Percentiles rank a stretch among this genome's conserved stretches.
Conservation (phyloP, 2,113 vertebrate species). For the Ascaphus truei region DNA sequence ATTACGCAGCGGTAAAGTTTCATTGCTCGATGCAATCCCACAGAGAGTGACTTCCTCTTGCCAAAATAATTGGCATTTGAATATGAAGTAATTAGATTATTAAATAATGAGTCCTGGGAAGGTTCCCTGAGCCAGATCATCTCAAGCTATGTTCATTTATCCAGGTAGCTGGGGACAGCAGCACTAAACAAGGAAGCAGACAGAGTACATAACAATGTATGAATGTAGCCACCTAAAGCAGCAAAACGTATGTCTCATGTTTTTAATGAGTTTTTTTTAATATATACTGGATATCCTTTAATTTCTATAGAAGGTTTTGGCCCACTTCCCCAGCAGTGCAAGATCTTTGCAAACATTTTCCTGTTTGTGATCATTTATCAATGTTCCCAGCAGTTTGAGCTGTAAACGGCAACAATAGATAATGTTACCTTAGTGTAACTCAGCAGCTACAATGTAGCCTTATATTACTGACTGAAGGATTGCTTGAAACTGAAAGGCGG, state of each 20-base stretch:
- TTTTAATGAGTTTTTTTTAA: not conserved
- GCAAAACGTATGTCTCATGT: not conserved
- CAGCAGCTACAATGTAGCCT: too few relatives aligned
- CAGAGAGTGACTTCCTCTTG: slow-evolving; percentile 7
- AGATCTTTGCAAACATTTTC: too few relatives aligned
- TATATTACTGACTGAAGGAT: too few relatives aligned
- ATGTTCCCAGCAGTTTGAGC: too few relatives aligned
- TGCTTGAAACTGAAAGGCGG: too few relatives aligned
- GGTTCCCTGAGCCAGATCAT: not conserved
- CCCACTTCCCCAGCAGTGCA: too few relatives aligned
- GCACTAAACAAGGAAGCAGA: not conserved
- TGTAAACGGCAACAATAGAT: too few relatives aligned
- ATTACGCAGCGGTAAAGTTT: not conserved
- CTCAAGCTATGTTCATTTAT: slow-evolving; percentile 11
- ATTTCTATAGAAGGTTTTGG: too few relatives aligned
- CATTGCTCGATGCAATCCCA: not conserved
- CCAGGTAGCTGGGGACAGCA: not conserved
- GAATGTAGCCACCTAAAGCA: not conserved
- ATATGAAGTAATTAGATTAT: slow-evolving; percentile 26
- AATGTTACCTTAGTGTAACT: too few relatives aligned
- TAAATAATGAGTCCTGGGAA: slow-evolving; percentile 18
- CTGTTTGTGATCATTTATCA: too few relatives aligned
- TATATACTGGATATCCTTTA: too few relatives aligned
- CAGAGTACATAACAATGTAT: not conserved
- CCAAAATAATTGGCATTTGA: slow-evolving; percentile 18